Base-by-base conservation (phyloP, 2,797 vertebrate species). In the Cuculus canorus region DNA sequence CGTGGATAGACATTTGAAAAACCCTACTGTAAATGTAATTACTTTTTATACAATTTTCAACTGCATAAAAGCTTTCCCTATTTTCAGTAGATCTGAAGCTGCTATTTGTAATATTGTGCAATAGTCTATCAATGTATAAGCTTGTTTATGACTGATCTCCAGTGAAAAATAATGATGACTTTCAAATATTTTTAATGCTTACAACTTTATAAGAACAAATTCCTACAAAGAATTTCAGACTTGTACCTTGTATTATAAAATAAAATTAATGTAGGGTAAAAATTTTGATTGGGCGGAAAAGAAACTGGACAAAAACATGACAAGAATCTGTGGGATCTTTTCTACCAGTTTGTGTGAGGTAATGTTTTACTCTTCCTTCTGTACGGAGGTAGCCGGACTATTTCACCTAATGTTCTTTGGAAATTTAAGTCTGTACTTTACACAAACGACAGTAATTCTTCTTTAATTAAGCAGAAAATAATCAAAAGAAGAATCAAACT, bases 251-350 rank as follows among this genome's bases (percentile, higher is more conserved):
- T 5, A 27, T 64, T 47, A 7, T 41, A 54, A 17, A 60, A 86
- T 45, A 2, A 61, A 41, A 5, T 15, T 50, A 56, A 82, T 71
- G n/a, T 76, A 43, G 6, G 47, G 43, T 4, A 54, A 23, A 68
- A 63, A 10, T 0, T 19, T 65, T 71, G 11, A 63, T 48, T 73
- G 9, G 4, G 15, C 71, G 8, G 14, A 90, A 43, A 0, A 0
- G 17, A 77, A 17, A 43, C 43, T 7, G 43, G 43, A 43, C 8
- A 66, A 71, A 75, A 39, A 17, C 2, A 5, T 59, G 3, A 3
- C 21, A 47, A 56, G 10, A 70, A n/a, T 7, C 2, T 1, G 6
- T 28, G 17, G 7, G 39, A 23, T 52, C 47, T 14, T 66, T 4
- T 9, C 3, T 69, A 37, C 13, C 32, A 17, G 27, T 54, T 90